phyloP scores from a whole-genome alignment of 2,797 vertebrate genomes.

The Hydrophis major region DNA sequence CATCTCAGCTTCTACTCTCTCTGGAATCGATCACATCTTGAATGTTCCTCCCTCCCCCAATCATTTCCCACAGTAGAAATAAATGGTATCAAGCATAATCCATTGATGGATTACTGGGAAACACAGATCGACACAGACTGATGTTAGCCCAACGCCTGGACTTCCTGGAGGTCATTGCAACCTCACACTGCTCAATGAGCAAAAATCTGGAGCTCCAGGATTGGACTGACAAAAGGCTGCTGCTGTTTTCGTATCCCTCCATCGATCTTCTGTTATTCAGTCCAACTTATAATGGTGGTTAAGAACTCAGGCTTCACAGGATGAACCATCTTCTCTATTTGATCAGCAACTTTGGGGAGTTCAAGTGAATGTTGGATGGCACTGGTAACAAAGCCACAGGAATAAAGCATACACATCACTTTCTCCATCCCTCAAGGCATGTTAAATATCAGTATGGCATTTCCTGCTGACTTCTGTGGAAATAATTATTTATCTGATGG shows the following conservation, averaged over 20 bases:
- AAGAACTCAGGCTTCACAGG: fast-evolving
- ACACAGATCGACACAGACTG: background rate
- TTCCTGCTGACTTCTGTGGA: background rate
- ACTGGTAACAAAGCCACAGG: background rate
- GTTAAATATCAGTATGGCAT: background rate
- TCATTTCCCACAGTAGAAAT: background rate
- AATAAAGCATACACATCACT: background rate
- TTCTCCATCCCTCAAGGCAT: fast-evolving
- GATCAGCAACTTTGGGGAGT: fast-evolving
- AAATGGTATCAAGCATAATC: fast-evolving
- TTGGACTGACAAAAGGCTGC: no score
- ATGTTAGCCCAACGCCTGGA: background rate
- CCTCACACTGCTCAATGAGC: background rate
- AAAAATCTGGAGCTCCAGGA: background rate
- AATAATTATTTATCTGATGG: background rate
- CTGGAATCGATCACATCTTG: background rate
- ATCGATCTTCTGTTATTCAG: background rate
- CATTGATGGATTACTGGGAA: background rate
- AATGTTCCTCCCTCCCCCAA: no score
- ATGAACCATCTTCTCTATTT: fast-evolving
- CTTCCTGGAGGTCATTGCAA: background rate
- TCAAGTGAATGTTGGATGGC: background rate
- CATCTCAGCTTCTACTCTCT: background rate
- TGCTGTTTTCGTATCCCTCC: background rate
- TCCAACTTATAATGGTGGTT: background rate